Evolutionary conservation across 2,113 vertebrate species (phyloP).

Genomic region (Xenopus laevis): DNA sequence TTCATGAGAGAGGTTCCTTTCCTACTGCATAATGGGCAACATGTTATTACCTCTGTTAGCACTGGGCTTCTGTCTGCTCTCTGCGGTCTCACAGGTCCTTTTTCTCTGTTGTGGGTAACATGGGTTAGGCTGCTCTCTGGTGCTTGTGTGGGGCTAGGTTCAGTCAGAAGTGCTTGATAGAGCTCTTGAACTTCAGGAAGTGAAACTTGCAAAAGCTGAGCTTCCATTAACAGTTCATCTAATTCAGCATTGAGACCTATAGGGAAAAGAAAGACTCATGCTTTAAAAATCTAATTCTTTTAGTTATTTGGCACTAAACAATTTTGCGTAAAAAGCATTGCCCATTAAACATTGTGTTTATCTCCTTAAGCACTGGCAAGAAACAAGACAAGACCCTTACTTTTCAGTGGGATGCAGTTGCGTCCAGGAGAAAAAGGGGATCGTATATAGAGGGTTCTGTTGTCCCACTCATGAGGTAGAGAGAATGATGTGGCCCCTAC

Average conservation of each 20-base stretch:
- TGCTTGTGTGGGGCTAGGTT: slow-evolving; percentile 59
- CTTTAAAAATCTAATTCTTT: too few relatives aligned
- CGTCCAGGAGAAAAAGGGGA: slow-evolving; percentile 82
- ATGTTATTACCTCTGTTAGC: slow-evolving; percentile 51
- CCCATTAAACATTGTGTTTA: too few relatives aligned
- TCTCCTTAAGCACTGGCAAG: too few relatives aligned
- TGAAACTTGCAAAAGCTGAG: slow-evolving; percentile 86
- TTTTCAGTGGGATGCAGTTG: slow-evolving; percentile 68
- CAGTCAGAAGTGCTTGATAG: slow-evolving; percentile 74
- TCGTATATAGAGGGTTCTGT: slow-evolving; percentile 69
- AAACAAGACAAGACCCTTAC: slow-evolving; percentile 4
- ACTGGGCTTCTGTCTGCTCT: slow-evolving; percentile 35
- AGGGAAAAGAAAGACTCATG: background rate
- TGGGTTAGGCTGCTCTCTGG: slow-evolving; percentile 56
- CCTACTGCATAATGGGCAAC: too few relatives aligned
- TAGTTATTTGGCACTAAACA: too few relatives aligned
- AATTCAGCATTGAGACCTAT: slow-evolving; percentile 79
- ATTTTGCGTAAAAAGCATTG: too few relatives aligned
- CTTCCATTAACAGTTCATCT: slow-evolving; percentile 91
- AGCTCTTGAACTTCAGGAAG: slow-evolving; percentile 86
- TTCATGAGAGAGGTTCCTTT: too few relatives aligned
- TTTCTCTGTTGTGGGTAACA: slow-evolving; percentile 55
- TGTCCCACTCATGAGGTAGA: slow-evolving; percentile 78
- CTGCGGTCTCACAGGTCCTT: slow-evolving; percentile 58
- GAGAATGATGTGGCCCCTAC: slow-evolving; percentile 64